Percentiles rank a stretch among this genome's conserved stretches.
phyloP scores from a whole-genome alignment of 2,888 invertebrate species.

The Epinotia bilunana region DNA sequence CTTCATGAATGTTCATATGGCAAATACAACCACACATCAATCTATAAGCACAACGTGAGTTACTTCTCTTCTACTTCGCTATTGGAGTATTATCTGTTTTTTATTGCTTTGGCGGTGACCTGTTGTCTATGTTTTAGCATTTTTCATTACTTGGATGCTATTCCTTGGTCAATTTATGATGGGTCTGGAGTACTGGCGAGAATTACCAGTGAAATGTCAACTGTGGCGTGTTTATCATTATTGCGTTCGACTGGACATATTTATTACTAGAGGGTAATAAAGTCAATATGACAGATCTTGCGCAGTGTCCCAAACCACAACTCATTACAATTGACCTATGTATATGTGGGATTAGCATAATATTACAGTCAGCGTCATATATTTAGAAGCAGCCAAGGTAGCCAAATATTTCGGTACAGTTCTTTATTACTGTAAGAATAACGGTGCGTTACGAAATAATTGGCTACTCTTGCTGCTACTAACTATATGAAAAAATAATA shows the following conservation, averaged over 20 bases:
- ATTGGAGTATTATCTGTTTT: constrained; percentile 41
- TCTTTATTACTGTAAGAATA: too few relatives aligned
- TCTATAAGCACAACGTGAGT: constrained; percentile 75
- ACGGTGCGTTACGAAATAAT: too few relatives aligned
- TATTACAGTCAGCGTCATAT: not conserved
- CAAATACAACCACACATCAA: constrained; percentile 76
- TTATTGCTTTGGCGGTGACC: constrained; percentile 41
- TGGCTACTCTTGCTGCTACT: too few relatives aligned
- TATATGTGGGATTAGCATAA: not conserved
- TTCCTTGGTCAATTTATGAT: not conserved
- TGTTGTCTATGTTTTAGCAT: constrained; percentile 21
- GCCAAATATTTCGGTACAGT: too few relatives aligned
- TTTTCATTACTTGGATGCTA: not conserved
- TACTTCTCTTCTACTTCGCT: constrained; percentile 52
- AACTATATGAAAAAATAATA: too few relatives aligned
- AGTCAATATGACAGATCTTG: not conserved
- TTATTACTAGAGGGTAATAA: too few relatives aligned
- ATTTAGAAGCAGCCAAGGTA: too few relatives aligned
- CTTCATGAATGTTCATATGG: constrained; percentile 81
- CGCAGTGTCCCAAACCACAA: too few relatives aligned
- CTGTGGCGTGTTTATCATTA: too few relatives aligned
- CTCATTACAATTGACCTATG: too few relatives aligned
- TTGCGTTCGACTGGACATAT: too few relatives aligned
- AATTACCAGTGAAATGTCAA: too few relatives aligned
- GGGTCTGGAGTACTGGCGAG: not conserved